Evolutionary conservation across 2,888 invertebrate genomes (phyloP).

Genomic region (Holacanthella duospinosa): DNA sequence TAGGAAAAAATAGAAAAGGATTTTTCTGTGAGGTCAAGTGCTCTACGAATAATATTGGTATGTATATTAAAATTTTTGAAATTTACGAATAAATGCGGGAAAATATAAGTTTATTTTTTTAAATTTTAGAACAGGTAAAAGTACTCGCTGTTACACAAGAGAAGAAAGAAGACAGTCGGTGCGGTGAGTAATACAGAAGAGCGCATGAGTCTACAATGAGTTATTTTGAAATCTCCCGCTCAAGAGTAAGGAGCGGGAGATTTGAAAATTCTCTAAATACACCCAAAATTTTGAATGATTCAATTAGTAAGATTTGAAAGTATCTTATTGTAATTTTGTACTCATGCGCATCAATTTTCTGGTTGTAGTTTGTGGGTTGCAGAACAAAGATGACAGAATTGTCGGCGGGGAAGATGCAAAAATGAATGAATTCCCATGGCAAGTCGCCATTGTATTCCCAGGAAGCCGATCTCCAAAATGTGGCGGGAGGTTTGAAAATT

Average conservation of each 20-base stretch:
- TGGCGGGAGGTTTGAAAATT: constrained; percentile 13
- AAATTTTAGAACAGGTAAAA: not conserved
- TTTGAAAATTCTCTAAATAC: too few species aligned
- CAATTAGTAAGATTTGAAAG: too few species aligned
- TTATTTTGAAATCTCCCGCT: not conserved
- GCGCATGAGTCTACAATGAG: not conserved
- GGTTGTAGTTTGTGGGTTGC: constrained; percentile 30
- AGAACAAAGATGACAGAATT: constrained; percentile 26
- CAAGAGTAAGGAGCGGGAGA: too few species aligned
- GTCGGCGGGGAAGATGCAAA: constrained; percentile 28
- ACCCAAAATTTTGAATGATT: too few species aligned
- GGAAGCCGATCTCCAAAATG: constrained; percentile 22
- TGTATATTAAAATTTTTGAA: not conserved
- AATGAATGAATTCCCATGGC: constrained; percentile 32
- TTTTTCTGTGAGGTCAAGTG: constrained; percentile 12
- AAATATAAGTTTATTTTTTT: not conserved
- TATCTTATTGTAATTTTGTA: too few species aligned
- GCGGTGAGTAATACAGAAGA: constrained; percentile 1
- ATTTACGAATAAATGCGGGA: not conserved
- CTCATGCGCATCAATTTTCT: too few species aligned
- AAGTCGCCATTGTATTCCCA: constrained; percentile 22
- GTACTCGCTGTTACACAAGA: not conserved
- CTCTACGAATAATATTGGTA: not conserved
- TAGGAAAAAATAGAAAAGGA: not conserved
- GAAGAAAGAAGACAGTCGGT: constrained; percentile 6